These are phyloP conservation scores for Tympanoctomys barrerae DNA, from an alignment of 2,797 vertebrate genomes.

Conservation along the genomic window DNA sequence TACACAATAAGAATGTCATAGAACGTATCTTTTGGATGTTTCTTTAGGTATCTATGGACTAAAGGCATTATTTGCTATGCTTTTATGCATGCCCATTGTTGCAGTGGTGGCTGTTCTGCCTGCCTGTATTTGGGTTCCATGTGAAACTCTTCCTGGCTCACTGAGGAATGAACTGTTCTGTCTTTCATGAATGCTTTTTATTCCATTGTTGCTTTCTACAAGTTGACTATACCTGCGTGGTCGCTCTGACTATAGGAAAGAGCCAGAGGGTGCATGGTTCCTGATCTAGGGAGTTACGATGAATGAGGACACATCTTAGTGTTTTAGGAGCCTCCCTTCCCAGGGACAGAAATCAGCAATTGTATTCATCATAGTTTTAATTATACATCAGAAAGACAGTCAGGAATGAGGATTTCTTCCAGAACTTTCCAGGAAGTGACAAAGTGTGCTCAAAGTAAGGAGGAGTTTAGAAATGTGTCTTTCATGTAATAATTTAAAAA, in stretches of 20 bases:
- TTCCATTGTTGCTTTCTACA: background rate
- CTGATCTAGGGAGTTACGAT: background rate
- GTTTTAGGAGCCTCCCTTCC: background rate
- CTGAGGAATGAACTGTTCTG: background rate
- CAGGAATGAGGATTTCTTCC: background rate
- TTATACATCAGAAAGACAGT: background rate
- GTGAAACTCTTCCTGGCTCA: constrained; percentile 37
- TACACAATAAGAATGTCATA: background rate
- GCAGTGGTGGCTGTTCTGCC: background rate
- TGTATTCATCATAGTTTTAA: background rate
- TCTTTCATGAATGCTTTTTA: constrained; percentile 23
- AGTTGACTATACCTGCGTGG: background rate
- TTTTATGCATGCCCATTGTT: background rate
- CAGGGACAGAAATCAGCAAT: no score
- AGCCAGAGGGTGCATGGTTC: background rate
- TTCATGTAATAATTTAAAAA: background rate
- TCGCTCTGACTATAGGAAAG: background rate
- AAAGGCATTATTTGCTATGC: background rate
- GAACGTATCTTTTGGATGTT: constrained; percentile 72
- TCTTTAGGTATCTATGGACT: constrained; percentile 41
- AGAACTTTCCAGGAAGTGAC: background rate
- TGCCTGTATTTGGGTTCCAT: background rate
- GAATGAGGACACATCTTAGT: background rate
- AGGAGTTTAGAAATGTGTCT: background rate
- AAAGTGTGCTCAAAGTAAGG: background rate